These are phyloP conservation scores for Heteropelma amictum DNA, from an alignment of 2,888 invertebrate species.

Conservation along the genomic window DNA sequence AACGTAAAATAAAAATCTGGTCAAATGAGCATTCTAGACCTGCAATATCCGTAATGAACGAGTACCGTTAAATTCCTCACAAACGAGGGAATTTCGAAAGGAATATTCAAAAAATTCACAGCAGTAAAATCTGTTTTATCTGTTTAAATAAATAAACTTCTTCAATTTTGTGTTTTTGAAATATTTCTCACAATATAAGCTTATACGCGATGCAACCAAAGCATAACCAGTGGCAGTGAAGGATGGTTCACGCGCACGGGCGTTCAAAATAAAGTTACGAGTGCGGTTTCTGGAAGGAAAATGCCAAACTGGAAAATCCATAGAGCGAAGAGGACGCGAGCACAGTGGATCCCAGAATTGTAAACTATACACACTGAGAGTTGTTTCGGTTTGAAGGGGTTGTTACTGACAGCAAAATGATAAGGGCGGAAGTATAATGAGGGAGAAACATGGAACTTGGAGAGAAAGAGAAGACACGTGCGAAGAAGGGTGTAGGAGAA, in stretches of 20 bases:
- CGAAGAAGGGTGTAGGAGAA: slow-evolving; percentile 3
- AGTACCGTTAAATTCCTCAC: too few relatives aligned
- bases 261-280: slow-evolving; percentile 49
- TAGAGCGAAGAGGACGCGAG: not conserved
- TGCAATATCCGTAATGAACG: too few relatives aligned
- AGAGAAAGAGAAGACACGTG: slow-evolving; percentile 22
- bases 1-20: too few relatives aligned
- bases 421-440: not conserved
- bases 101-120: too few relatives aligned
- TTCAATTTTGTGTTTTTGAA: too few relatives aligned
- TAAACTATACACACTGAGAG: slow-evolving; percentile 46
- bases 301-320: slow-evolving; percentile 39
- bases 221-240: not conserved
- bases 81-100: too few relatives aligned
- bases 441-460: not conserved
- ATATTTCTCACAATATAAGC: too few relatives aligned
- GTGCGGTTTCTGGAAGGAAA: slow-evolving; percentile 21
- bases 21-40: too few relatives aligned
- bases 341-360: slow-evolving; percentile 29
- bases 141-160: too few relatives aligned
- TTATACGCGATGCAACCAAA: not conserved
- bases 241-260: slow-evolving; percentile 28
- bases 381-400: slow-evolving; percentile 20
- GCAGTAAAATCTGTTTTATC: too few relatives aligned
- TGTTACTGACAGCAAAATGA: slow-evolving; percentile 15